A percentile compares a stretch with the other conserved stretches of the same genome.
Evolutionary conservation across 2,113 vertebrate species (phyloP).

Genomic region (Rissa tridactyla): DNA sequence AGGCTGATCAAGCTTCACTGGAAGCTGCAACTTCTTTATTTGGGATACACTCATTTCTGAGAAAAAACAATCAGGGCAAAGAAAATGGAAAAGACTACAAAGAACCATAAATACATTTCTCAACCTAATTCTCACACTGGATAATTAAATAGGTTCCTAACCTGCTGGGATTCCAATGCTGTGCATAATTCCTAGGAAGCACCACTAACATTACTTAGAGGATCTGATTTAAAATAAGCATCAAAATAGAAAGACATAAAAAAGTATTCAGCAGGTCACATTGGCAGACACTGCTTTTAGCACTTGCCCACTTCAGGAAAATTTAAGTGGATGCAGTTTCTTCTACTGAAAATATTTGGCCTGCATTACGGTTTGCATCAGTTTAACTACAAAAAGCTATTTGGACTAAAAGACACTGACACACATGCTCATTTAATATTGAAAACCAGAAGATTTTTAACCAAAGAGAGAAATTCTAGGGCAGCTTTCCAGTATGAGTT

Average conservation of each 20-base stretch:
- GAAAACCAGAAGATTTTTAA: background rate
- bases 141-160: constrained; percentile 20
- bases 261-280: background rate
- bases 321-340: background rate
- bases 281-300: background rate
- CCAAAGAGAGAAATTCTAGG: background rate
- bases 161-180: background rate
- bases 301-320: background rate
- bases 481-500: background rate
- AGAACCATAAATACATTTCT: background rate
- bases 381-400: background rate
- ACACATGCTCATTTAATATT: background rate
- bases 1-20: background rate
- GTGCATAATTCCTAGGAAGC: background rate
- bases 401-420: background rate
- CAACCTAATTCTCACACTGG: background rate
- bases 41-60: background rate
- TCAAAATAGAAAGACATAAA: background rate
- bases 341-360: background rate
- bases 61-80: background rate
- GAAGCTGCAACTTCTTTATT: background rate
- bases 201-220: background rate
- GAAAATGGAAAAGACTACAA: background rate
- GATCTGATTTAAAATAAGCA: background rate
- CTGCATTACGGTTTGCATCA: background rate